phyloP scores from a whole-genome alignment of 2,888 invertebrate species.

The Aelia acuminata region DNA sequence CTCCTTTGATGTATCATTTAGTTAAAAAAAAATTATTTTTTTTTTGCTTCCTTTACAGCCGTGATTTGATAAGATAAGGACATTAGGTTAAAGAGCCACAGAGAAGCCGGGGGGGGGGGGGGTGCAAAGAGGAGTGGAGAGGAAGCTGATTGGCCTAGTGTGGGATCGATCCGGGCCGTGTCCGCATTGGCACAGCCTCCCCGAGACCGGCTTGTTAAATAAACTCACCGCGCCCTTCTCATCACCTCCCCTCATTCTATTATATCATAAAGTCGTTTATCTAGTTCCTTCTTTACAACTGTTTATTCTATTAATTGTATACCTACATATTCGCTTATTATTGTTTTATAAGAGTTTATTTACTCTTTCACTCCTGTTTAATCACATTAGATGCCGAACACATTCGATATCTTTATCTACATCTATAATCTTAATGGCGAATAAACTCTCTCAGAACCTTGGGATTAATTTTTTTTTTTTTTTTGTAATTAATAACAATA shows the following conservation, averaged over 20 bases:
- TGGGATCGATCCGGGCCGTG: slow-evolving; percentile 40
- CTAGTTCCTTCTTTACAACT: background rate
- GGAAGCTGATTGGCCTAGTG: slow-evolving; percentile 56
- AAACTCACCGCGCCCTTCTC: background rate
- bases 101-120: background rate
- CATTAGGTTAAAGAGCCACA: background rate
- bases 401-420: too few relatives aligned
- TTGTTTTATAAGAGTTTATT: background rate
- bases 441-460: too few relatives aligned
- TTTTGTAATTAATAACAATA: too few relatives aligned
- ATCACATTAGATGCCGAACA: background rate
- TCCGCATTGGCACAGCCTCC: slow-evolving; percentile 52
- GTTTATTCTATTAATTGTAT: background rate
- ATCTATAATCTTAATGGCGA: too few relatives aligned
- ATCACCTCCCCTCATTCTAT: background rate
- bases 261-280: background rate
- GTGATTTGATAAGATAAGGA: background rate
- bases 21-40: background rate
- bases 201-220: background rate
- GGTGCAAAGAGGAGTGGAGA: background rate
- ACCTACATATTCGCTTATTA: background rate
- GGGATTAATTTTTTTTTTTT: too few relatives aligned
- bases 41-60: background rate
- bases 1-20: too few relatives aligned
- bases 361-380: background rate